Conservation (phyloP, 2,888 invertebrate species). For the Agrotis exclamationis region DNA sequence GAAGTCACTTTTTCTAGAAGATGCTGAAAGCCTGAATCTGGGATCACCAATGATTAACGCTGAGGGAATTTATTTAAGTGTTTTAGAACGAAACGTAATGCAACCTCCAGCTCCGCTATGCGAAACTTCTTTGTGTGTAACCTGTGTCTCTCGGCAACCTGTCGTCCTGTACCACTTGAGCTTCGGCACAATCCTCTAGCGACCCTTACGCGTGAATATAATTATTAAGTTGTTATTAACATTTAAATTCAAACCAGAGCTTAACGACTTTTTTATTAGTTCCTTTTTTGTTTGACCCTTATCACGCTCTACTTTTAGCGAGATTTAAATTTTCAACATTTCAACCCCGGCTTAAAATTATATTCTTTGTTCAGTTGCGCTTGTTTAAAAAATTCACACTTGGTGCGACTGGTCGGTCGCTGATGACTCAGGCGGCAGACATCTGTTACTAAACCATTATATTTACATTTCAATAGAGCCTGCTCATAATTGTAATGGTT, state of each 20-base stretch:
- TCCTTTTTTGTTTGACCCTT: conserved; percentile 53
- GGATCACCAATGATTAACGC: conserved; percentile 8
- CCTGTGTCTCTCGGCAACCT: conserved; percentile 65
- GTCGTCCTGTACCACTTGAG: conserved; percentile 52
- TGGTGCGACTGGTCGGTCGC: conserved; percentile 36
- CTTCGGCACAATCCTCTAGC: conserved; percentile 45
- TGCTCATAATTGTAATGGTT: conserved; percentile 59
- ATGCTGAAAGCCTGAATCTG: conserved; percentile 19
- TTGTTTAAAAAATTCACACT: conserved; percentile 57
- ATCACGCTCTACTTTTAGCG: conserved; percentile 45
- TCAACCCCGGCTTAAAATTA: conserved; percentile 24
- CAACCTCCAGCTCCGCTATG: conserved; percentile 70
- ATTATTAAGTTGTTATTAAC: conserved; percentile 54
- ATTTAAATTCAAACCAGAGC: conserved; percentile 46
- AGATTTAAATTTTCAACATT: conserved; percentile 30
- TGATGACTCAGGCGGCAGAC: conserved; percentile 65
- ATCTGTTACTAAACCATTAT: conserved; percentile 63
- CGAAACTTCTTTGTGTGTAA: conserved; percentile 76
- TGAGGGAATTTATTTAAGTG: conserved; percentile 20
- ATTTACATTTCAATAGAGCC: conserved; percentile 67
- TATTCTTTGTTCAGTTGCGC: conserved; percentile 40
- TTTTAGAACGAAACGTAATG: conserved; percentile 40
- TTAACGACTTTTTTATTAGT: conserved; percentile 51
- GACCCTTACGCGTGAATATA: conserved; percentile 55
- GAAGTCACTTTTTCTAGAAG: conserved; percentile 58